Evolutionary conservation across 1,140 invertebrate species (phyloP).

Genomic region (Papilio glaucus): DNA sequence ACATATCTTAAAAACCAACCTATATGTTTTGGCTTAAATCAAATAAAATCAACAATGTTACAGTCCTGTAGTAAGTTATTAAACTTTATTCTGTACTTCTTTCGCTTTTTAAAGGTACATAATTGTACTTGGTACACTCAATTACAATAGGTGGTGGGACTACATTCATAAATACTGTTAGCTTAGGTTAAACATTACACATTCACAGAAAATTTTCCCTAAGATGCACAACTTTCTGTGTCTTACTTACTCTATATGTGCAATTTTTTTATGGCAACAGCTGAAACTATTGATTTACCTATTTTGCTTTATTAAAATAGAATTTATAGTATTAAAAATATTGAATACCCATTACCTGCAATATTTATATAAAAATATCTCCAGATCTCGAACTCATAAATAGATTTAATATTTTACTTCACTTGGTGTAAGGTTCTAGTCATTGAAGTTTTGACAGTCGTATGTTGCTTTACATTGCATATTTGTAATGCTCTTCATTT

Average conservation of each 20-base stretch:
- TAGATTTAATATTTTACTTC: slow-evolving; percentile 26
- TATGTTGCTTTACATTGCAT: slow-evolving; percentile 8
- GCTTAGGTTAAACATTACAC: not conserved
- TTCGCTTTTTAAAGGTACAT: not conserved
- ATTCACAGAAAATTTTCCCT: not conserved
- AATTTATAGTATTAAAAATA: slow-evolving; percentile 37
- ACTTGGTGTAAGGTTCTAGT: not conserved
- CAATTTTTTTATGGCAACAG: not conserved
- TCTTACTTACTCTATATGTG: not conserved
- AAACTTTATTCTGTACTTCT: not conserved
- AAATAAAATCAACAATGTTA: not conserved
- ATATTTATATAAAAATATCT: slow-evolving; percentile 44
- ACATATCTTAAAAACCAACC: not conserved
- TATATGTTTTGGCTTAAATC: not conserved
- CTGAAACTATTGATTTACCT: not conserved
- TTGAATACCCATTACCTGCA: slow-evolving; percentile 50
- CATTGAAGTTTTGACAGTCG: no score
- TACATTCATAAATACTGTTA: not conserved
- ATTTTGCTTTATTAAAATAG: not conserved
- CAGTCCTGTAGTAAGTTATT: not conserved
- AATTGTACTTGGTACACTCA: not conserved
- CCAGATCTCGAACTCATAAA: slow-evolving; percentile 44
- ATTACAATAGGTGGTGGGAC: not conserved
- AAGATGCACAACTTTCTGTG: not conserved
- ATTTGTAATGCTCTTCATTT: slow-evolving; percentile 10